A percentile compares a stretch with the other conserved stretches of the same genome.
phyloP scores from a whole-genome alignment of 2,888 invertebrate species.

The Hydrotaea cyrtoneurina region DNA sequence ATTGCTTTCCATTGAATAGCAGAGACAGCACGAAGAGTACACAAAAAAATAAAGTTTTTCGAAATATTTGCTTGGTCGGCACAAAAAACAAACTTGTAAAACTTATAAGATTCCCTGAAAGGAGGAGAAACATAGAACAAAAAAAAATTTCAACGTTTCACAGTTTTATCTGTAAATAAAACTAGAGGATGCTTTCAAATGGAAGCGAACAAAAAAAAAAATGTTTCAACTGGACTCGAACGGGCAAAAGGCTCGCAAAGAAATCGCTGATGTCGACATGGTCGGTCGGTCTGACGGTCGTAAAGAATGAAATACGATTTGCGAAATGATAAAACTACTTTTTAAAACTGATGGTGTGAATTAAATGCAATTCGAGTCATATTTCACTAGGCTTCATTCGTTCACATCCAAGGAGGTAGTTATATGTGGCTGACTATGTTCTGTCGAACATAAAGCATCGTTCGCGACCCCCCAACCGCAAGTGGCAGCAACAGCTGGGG shows the following conservation, averaged over 20 bases:
- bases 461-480: slow-evolving; percentile 25
- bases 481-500: slow-evolving; percentile 4
- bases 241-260: background rate
- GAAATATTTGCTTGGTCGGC: slow-evolving; percentile 45
- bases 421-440: background rate
- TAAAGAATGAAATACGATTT: slow-evolving; percentile 55
- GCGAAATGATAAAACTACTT: slow-evolving; percentile 54
- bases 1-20: background rate
- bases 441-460: slow-evolving; percentile 25
- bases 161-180: slow-evolving; percentile 45
- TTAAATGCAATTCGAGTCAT: slow-evolving; percentile 60
- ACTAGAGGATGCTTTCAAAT: slow-evolving; percentile 30
- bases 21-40: background rate
- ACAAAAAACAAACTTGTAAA: slow-evolving; percentile 38
- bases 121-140: background rate
- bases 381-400: slow-evolving; percentile 42
- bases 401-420: background rate
- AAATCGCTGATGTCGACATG: slow-evolving; percentile 51
- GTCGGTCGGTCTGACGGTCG: background rate
- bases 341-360: slow-evolving; percentile 59
- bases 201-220: slow-evolving; percentile 14
- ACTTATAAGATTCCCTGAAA: background rate
- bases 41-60: slow-evolving; percentile 6
- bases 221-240: slow-evolving; percentile 32
- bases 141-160: slow-evolving; percentile 37